These are phyloP conservation scores for Andrena praecox DNA, from an alignment of 2,888 invertebrate genomes.

Conservation along the genomic window DNA sequence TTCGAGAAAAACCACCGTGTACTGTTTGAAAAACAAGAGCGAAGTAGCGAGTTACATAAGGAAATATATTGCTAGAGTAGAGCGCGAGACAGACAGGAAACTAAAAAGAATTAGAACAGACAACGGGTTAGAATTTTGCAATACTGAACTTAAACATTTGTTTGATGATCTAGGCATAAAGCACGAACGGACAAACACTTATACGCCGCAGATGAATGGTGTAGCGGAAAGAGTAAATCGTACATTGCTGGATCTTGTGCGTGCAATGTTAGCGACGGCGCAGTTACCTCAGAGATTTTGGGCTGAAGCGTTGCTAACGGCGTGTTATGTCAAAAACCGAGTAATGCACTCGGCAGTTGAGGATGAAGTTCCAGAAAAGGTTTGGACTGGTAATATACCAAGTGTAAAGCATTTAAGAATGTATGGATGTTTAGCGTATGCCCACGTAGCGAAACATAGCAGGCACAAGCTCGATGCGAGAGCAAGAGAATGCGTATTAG, in stretches of 20 bases:
- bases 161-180: conserved; percentile 18
- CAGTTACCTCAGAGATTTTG: background rate
- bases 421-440: conserved; percentile 10
- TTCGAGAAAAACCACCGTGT: too few species aligned
- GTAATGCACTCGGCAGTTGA: background rate
- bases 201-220: background rate
- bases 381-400: conserved; percentile 10
- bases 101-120: background rate
- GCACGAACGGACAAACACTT: conserved; percentile 13
- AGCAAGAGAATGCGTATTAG: conserved; percentile 4
- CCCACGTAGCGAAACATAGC: background rate
- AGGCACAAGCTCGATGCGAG: conserved; percentile 10
- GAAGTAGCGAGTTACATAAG: background rate
- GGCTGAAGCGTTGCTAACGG: background rate
- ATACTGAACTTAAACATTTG: background rate
- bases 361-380: background rate
- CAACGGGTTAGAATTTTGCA: too few species aligned
- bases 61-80: conserved; percentile 3
- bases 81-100: conserved; percentile 4
- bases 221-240: background rate
- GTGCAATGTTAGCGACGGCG: background rate
- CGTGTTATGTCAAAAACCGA: conserved; percentile 2
- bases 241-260: background rate
- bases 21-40: too few species aligned
- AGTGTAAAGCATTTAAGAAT: conserved; percentile 1